These are phyloP conservation scores for Potamilus streckersoni DNA, from an alignment of 1,140 invertebrate genomes.

Conservation along the genomic window DNA sequence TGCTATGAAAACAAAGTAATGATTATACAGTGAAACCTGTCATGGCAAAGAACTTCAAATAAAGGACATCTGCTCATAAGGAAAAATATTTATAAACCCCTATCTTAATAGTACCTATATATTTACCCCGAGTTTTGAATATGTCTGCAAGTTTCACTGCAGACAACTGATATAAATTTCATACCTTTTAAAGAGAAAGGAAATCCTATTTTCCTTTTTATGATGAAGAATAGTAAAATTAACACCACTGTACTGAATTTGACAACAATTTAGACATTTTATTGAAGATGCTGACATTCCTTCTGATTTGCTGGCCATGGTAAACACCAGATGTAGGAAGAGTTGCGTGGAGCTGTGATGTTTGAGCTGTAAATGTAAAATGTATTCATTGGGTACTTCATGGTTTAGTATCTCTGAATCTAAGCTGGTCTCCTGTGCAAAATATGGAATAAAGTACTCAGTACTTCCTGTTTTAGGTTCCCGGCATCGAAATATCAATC, in stretches of 20 bases:
- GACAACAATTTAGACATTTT: neutral
- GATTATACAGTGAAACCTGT: no score
- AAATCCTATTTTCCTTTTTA: conserved; percentile 24
- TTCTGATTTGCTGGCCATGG: conserved; percentile 5
- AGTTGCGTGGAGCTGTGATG: conserved; percentile 15
- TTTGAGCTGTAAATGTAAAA: conserved; percentile 17
- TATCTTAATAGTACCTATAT: no score
- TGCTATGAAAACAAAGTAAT: no score
- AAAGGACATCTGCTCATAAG: no score
- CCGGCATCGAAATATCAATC: conserved; percentile 12
- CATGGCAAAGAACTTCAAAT: no score
- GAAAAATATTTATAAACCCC: no score
- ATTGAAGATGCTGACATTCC: conserved; percentile 1
- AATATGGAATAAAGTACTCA: conserved; percentile 27
- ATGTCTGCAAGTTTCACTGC: no score
- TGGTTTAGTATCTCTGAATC: no score
- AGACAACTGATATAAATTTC: neutral
- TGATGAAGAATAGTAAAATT: conserved; percentile 10
- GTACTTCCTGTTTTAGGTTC: neutral
- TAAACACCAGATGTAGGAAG: conserved; percentile 12
- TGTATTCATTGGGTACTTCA: no score
- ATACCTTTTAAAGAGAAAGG: conserved; percentile 20
- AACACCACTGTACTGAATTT: conserved; percentile 1
- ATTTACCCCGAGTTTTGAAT: no score
- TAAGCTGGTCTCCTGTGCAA: conserved; percentile 3